phyloP scores from a whole-genome alignment of 2,888 invertebrate species.

The Stratiomys singularior region DNA sequence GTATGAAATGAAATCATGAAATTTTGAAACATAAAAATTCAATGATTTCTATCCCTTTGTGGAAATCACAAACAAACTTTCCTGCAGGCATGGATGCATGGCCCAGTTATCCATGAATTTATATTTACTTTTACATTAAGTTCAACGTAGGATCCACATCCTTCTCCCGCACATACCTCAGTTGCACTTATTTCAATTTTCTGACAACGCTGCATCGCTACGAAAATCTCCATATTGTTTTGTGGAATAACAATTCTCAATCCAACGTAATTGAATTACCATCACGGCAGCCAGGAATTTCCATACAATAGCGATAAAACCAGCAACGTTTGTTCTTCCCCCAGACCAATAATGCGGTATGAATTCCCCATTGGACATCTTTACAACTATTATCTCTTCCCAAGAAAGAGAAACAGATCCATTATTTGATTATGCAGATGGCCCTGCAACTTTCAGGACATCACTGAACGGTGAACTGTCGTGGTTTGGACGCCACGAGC shows the following conservation, averaged over 20 bases:
- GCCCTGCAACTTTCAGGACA: constrained; percentile 3
- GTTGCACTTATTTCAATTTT: neutral
- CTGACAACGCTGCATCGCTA: neutral
- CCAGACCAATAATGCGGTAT: neutral
- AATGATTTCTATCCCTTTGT: no score
- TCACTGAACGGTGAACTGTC: neutral
- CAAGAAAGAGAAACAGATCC: neutral
- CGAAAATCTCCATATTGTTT: neutral
- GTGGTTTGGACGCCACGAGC: neutral
- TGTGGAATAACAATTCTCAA: neutral
- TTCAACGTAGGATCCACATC: no score
- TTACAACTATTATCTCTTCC: constrained; percentile 17
- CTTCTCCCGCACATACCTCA: no score
- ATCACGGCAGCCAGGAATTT: neutral
- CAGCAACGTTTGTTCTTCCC: neutral
- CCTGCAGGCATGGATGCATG: no score
- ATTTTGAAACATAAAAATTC: no score
- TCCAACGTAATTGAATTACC: constrained; percentile 20
- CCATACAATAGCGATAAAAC: neutral
- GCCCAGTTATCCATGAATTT: no score
- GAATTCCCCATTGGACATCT: constrained; percentile 17
- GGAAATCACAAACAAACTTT: no score
- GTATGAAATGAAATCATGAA: no score
- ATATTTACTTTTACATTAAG: no score
- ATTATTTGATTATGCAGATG: constrained; percentile 41